Percentiles rank a stretch among this genome's conserved stretches.
Conservation (phyloP, 2,797 vertebrate species). For the Brachyalestes nurse region DNA sequence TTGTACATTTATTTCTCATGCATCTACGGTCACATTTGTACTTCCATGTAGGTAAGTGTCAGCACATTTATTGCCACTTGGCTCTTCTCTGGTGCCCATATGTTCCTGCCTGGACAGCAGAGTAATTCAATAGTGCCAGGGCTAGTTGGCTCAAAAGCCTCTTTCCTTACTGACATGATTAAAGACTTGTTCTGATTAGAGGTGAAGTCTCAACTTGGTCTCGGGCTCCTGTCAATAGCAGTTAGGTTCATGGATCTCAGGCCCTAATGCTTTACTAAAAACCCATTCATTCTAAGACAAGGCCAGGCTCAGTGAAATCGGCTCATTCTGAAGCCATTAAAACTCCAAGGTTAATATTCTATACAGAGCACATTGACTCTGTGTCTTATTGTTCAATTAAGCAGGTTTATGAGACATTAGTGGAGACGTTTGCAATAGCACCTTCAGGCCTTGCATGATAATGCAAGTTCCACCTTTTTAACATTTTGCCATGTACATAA, state of each 20-base stretch:
- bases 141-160: conserved; percentile 70
- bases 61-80: conserved; percentile 30
- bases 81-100: conserved; percentile 48
- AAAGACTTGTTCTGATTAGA: conserved; percentile 79
- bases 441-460: background rate
- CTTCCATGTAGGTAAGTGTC: conserved; percentile 22
- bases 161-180: conserved; percentile 74
- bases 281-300: background rate
- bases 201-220: conserved; percentile 72
- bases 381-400: background rate
- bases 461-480: background rate
- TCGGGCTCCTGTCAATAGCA: conserved; percentile 75
- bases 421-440: background rate
- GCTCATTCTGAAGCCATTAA: conserved; percentile 16
- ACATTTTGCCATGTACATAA: no score
- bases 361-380: background rate
- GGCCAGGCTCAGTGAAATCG: background rate
- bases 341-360: conserved; percentile 2
- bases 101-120: conserved; percentile 59
- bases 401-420: background rate
- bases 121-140: conserved; percentile 74
- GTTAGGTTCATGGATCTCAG: conserved; percentile 68
- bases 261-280: conserved; percentile 39
- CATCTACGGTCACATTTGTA: conserved; percentile 17
- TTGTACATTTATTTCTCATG: conserved; percentile 5